Evolutionary conservation across 2,888 invertebrate species (phyloP), one percentile per base, ranked within the genome.

Genomic region (Tetragonisca angustula): DNA sequence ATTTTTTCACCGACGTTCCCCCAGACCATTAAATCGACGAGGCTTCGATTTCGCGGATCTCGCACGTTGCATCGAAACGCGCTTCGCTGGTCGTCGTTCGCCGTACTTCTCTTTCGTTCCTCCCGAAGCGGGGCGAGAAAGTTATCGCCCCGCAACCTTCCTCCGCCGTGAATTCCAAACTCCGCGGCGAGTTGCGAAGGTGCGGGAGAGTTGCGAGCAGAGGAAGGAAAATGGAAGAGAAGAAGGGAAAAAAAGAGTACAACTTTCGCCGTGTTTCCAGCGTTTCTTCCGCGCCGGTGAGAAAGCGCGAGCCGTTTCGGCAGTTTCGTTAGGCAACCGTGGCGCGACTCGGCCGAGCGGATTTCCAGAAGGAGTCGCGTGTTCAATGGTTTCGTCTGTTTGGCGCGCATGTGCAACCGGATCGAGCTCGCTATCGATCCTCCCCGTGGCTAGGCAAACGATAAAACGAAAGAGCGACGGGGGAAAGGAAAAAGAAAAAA

Each of bases 361-460:
- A 88, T 91, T 86, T 92, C 89, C 90, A 90, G 91, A 86, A 89
- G 85, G 82, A 85, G 86, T 83, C 82, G 82, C 88, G 83, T 50
- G 76, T 83, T 88, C 90, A 84, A 88, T 76, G 83, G 83, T 89
- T 88, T 81, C 79, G 81, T 84, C 87, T 77, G 81, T 83, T 86
- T 81, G 83, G 69, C 85, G 89, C 90, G 90, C 89, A 89, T 90
- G 90, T 85, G 88, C 89, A 81, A 90, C 81, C 73, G 81, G 90
- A 89, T 89, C 90, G 90, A 88, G 88, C 88, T 89, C 89, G 88
- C 86, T 89, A 88, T 86, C 89, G 89, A 88, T 85, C 79, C 43
- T 1, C 32, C 43, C 43, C 69, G 79, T 36, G 54, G 73, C 65
- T 61, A 52, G 52, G 62, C n/a, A 61, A 76, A 64, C 61, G 72